These are phyloP conservation scores for Corythornis leucogaster DNA, from an alignment of 2,797 vertebrate species.

Conservation along the genomic window DNA sequence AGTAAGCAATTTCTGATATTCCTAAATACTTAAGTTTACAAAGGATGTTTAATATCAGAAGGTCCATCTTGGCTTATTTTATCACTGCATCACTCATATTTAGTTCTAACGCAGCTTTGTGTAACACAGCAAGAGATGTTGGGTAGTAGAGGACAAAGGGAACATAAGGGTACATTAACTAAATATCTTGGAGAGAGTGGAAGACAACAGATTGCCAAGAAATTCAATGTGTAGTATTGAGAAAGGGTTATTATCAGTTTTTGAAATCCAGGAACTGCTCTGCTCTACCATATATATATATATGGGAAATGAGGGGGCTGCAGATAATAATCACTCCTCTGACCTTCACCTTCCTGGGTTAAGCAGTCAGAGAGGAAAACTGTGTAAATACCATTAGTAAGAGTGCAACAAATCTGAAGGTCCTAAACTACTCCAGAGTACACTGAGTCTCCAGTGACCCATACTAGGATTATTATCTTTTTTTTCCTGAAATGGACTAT, in stretches of 20 bases:
- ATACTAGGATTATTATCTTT: not conserved
- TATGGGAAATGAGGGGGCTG: not conserved
- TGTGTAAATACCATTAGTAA: not conserved
- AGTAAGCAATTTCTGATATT: not conserved
- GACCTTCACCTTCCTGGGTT: not conserved
- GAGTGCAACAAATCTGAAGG: not conserved
- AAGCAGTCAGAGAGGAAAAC: conserved; percentile 2
- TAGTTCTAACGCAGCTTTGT: not conserved
- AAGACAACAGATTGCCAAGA: not conserved
- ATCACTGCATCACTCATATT: not conserved
- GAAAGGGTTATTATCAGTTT: not conserved
- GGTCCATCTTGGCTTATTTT: not conserved
- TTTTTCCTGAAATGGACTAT: not conserved
- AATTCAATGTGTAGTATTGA: not conserved
- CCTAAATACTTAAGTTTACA: not conserved
- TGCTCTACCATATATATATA: not conserved
- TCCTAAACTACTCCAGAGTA: not conserved
- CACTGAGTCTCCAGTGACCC: not conserved
- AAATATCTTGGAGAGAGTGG: not conserved
- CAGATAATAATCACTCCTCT: not conserved
- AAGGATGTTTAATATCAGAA: not conserved
- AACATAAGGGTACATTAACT: not conserved
- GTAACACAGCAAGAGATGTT: not conserved
- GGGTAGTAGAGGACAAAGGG: not conserved
- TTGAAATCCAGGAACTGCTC: conserved; percentile 2